Base-by-base conservation (phyloP, 2,113 vertebrate species). In the Propithecus coquereli region DNA sequence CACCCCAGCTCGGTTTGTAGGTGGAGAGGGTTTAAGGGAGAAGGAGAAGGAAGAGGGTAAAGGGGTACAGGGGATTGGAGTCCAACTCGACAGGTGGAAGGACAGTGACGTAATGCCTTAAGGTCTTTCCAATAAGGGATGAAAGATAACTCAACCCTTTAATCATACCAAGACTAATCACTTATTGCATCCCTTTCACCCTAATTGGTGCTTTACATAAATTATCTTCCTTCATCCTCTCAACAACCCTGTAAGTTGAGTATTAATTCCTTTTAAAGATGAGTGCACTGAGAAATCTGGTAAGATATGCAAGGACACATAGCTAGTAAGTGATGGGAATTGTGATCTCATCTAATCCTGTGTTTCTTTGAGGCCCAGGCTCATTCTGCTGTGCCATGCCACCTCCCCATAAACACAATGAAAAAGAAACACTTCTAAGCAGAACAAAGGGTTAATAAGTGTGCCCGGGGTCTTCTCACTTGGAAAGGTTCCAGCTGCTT, bases 261-360 rank as follows among this genome's bases (percentile, higher is more conserved):
- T 81, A 84, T 59, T 65, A 93, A 80, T 87, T 84, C 20, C 45
- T 88, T 95, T 86, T 57, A 85, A 57, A 88, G 10, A 20, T 45
- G 45, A 94, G 17, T 88, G 84, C 66, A 61, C 22, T 22, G 87
- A 87, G 59, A 96, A 76, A 89, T 88, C 71, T 88, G 40, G 61
- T 50, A n/a, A 40, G 32, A 11, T 5, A 37, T 13, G 4, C 40
- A 63, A 94, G 23, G 32, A 43, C 17, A 81, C 37, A 47, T 11
- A 66, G 40, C 27, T 76, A 34, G 5, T 32, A 54, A 70, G 50
- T 68, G 63, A 40, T 71, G 23, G 59, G 47, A 73, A 81, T 11
- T 40, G 45, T 52, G n/a, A 86, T 22, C 77, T 9, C 14, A 40
- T 11, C 20, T 22, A 57, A 13, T 45, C 6, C 3, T 37, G 0